phyloP scores from a whole-genome alignment of 2,888 invertebrate species.

The Macrosiphum euphorbiae region DNA sequence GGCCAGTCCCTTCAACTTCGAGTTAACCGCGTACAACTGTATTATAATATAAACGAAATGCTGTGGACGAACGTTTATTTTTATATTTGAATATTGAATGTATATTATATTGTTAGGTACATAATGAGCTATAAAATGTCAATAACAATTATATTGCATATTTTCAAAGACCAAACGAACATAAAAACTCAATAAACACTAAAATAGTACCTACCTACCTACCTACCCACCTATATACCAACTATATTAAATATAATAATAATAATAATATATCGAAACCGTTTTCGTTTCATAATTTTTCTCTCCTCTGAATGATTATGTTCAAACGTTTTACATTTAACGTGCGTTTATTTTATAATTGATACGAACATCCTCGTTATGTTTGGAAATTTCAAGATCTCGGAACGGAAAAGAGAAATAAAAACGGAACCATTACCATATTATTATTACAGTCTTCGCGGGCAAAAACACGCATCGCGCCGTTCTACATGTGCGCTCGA shows the following conservation, averaged over 20 bases:
- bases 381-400: neutral
- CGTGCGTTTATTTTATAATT: neutral
- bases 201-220: neutral
- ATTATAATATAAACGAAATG: neutral
- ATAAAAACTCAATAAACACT: neutral
- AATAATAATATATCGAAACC: neutral
- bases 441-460: neutral
- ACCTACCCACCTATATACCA: neutral
- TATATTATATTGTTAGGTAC: neutral
- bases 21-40: too few species aligned
- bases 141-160: neutral
- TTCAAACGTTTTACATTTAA: neutral
- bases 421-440: slow-evolving; percentile 13
- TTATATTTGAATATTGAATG: neutral
- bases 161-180: neutral
- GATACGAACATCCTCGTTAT: neutral
- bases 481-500: slow-evolving; percentile 58
- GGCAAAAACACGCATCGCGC: neutral
- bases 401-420: slow-evolving; percentile 40
- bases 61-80: neutral
- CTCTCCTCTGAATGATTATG: neutral
- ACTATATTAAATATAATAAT: neutral
- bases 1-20: too few species aligned
- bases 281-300: neutral
- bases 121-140: neutral